Conservation (phyloP, 1,140 invertebrate genomes). For the Coelopa frigida region DNA sequence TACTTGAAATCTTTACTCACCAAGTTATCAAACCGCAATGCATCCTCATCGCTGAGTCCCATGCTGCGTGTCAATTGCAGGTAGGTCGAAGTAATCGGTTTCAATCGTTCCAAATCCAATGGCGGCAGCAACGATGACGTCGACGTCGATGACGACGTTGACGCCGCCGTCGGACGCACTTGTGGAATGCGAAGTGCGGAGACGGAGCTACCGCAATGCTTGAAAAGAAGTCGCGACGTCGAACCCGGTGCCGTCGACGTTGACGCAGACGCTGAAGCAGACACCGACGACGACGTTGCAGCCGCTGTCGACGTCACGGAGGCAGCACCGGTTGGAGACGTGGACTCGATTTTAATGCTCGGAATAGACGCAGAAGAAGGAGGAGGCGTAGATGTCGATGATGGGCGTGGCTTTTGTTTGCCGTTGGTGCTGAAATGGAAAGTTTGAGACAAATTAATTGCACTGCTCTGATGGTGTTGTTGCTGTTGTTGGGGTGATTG, state of each 20-base stretch:
- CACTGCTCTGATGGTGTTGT: no score
- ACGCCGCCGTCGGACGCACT: constrained; percentile 13
- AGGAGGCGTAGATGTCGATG: constrained; percentile 22
- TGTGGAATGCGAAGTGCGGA: constrained; percentile 32
- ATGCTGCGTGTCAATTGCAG: constrained; percentile 69
- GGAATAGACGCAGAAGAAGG: constrained; percentile 7
- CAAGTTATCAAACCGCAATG: constrained; percentile 52
- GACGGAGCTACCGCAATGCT: constrained; percentile 19
- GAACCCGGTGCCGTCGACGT: neutral
- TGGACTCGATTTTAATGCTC: neutral
- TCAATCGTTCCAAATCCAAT: constrained; percentile 52
- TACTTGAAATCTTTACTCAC: constrained; percentile 45
- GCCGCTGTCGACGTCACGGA: neutral
- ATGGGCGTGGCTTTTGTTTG: neutral
- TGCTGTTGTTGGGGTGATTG: no score
- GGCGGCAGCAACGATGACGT: constrained; percentile 24
- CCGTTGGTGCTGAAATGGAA: constrained; percentile 11
- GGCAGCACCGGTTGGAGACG: constrained; percentile 1
- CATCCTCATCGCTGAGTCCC: constrained; percentile 54
- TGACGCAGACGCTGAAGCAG: neutral
- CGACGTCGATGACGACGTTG: neutral
- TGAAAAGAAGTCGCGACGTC: neutral
- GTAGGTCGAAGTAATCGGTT: constrained; percentile 80
- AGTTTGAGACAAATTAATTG: constrained; percentile 17
- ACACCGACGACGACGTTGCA: constrained; percentile 2